A percentile compares a stretch with the other conserved stretches of the same genome.
Evolutionary conservation across 2,113 vertebrate species (phyloP).

Genomic region (Bombycilla garrulus): DNA sequence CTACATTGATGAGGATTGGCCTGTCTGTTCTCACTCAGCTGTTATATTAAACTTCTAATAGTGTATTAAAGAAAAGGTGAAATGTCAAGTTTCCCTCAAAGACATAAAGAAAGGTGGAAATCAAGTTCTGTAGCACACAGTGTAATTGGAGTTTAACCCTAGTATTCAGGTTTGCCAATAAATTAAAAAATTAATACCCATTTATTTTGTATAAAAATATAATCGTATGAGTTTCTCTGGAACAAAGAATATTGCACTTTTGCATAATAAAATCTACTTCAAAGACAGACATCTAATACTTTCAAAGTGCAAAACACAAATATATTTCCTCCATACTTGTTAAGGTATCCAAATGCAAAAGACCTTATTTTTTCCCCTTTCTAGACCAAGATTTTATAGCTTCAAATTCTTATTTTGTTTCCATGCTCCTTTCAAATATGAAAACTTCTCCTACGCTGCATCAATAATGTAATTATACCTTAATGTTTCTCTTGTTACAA

Average conservation of each 20-base stretch:
- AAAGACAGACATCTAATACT: not conserved
- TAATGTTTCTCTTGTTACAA: constrained; percentile 50
- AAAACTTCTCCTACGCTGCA: not conserved
- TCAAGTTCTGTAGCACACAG: not conserved
- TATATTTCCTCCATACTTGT: not conserved
- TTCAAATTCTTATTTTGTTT: constrained; percentile 7
- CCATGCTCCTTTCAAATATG: not conserved
- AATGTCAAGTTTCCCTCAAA: not conserved
- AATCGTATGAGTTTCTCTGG: not conserved
- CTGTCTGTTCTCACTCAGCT: not conserved
- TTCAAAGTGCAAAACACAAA: not conserved
- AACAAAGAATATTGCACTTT: not conserved
- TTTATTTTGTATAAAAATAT: not conserved
- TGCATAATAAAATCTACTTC: not conserved
- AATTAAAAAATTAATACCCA: not conserved
- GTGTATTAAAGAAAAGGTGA: not conserved
- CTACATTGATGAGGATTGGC: not conserved
- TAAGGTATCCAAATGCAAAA: not conserved
- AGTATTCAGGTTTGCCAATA: not conserved
- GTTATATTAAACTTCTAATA: not conserved
- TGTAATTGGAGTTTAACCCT: not conserved
- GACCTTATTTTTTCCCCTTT: not conserved
- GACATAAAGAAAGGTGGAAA: not conserved
- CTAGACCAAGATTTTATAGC: not conserved
- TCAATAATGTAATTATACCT: constrained; percentile 52